Base-by-base conservation (phyloP, 2,797 vertebrate species). In the Pseudopleuronectes americanus region DNA sequence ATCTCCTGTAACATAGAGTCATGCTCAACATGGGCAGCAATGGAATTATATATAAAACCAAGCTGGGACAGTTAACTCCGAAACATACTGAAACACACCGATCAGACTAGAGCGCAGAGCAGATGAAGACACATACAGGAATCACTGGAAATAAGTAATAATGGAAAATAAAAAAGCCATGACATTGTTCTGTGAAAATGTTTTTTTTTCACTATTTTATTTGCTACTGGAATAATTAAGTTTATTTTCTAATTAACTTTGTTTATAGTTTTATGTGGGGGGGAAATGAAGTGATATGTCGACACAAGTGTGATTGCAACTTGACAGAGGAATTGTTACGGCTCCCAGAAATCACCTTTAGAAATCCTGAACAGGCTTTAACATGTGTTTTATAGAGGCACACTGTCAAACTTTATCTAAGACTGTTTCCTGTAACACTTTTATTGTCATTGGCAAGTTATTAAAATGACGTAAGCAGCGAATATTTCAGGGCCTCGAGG, bases 401-500 rank as follows among this genome's bases (percentile, higher is more conserved):
- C 31, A 28, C 6, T 66, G 47, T 72, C 47, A 77, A 58, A 64
- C 21, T 19, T 71, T 58, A 53, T 80, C 23, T 22, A 2, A 56
- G 1, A 9, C 7, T 49, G 6, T 69, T 65, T 62, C n/a, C 26
- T 74, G 21, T 48, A 52, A 41, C 17, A 2, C 4, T 24, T 69
- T 71, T 48, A 60, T 62, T 64, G 53, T 68, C 33, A 12, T 31
- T 77, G 62, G 49, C 23, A 81, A 75, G 21, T 64, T 64, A 21
- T 60, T 21, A 63, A 45, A 58, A 63, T 62, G 3, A 72, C 47
- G n/a, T 12, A 53, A 80, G 72, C 33, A 64, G 28, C 26, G 47
- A 41, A 74, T 48, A 16, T 51, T 68, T 12, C 10, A 70, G 76
- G 41, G 24, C 28, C 54, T 71, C 10, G 21, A 24, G 53, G 31